Conservation (phyloP, 2,113 vertebrate species). For the Callopanchax toddi region DNA sequence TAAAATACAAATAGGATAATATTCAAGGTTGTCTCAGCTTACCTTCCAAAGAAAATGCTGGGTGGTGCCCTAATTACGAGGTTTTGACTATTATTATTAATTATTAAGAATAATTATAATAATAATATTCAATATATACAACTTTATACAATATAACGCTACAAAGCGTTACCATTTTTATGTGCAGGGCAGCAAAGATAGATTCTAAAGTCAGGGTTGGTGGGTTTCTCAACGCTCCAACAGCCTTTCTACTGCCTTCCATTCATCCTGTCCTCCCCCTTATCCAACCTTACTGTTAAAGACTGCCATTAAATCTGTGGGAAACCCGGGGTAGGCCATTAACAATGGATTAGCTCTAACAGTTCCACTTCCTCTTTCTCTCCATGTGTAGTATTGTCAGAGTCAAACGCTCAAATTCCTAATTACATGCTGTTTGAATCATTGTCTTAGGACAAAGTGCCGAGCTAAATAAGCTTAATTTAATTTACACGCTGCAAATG, state of each 20-base stretch:
- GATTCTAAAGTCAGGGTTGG: background rate
- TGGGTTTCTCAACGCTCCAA: background rate
- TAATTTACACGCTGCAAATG: conserved; percentile 19
- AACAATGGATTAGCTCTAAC: conserved; percentile 55
- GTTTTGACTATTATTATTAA: no score
- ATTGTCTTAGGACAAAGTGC: conserved; percentile 25
- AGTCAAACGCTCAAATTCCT: conserved; percentile 35
- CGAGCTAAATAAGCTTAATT: conserved; percentile 28
- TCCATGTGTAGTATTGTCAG: conserved; percentile 24
- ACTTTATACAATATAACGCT: background rate
- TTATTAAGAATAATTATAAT: no score
- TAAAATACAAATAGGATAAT: no score
- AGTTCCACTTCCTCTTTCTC: conserved; percentile 40
- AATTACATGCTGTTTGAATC: conserved; percentile 41
- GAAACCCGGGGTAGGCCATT: conserved; percentile 41
- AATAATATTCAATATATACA: no score
- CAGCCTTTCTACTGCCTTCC: background rate
- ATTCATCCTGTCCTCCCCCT: background rate
- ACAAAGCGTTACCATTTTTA: background rate
- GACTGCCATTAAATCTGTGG: conserved; percentile 31
- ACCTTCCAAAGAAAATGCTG: no score
- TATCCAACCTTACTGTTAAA: conserved; percentile 28
- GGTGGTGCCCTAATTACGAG: no score
- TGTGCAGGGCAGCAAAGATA: background rate
- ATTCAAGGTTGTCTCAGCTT: no score